Conservation (phyloP, 2,888 invertebrate species). For the Morinoia aosen region DNA sequence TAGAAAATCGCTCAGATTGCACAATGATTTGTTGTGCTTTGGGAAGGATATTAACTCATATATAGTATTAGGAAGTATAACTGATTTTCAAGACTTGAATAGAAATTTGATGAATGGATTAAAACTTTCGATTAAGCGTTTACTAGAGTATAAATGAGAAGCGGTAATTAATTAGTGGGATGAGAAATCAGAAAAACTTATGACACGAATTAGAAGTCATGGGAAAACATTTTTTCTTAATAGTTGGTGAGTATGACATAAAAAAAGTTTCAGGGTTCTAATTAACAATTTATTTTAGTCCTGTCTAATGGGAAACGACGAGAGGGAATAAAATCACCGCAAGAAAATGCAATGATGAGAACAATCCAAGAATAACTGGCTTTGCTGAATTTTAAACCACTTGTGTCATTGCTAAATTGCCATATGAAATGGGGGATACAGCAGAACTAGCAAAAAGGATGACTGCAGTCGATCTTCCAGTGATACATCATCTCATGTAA, state of each 20-base stretch:
- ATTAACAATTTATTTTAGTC: neutral
- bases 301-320: neutral
- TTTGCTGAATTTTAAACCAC: neutral
- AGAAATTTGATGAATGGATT: neutral
- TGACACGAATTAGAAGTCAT: neutral
- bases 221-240: too few species aligned
- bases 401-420: neutral
- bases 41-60: neutral
- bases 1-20: neutral
- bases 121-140: neutral
- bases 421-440: neutral
- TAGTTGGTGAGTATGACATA: neutral
- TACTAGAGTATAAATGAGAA: neutral
- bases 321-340: neutral
- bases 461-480: too few species aligned
- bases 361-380: neutral
- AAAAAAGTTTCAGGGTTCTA: neutral
- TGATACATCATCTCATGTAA: too few species aligned
- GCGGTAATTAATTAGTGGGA: neutral
- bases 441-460: neutral
- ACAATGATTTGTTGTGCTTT: neutral
- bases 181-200: neutral
- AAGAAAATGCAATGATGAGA: neutral
- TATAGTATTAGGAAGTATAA: neutral
- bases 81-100: neutral